phyloP scores from a whole-genome alignment of 1,140 invertebrate genomes.

The Lepidurus packardi region DNA sequence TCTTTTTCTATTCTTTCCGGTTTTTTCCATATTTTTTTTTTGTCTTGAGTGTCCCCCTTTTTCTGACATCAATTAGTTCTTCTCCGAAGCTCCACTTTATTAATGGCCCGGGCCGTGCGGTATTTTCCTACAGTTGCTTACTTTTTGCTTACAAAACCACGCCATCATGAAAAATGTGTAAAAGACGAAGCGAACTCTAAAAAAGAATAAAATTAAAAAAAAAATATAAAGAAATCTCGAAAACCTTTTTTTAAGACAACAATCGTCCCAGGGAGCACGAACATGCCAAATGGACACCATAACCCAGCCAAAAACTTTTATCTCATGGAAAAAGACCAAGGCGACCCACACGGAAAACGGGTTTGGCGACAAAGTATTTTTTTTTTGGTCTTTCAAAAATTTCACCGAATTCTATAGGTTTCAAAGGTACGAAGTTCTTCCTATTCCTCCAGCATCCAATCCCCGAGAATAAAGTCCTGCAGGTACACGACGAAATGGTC shows the following conservation, averaged over 20 bases:
- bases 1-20: not conserved
- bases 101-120: slow-evolving; percentile 2
- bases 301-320: not conserved
- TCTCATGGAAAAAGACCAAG: not conserved
- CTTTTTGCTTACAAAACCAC: not conserved
- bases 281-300: slow-evolving; percentile 9
- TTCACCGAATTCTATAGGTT: not conserved
- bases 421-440: not conserved
- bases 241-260: not conserved
- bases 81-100: slow-evolving; percentile 2
- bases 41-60: not conserved
- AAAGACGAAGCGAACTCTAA: not conserved
- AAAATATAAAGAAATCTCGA: not conserved
- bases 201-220: not conserved
- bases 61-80: slow-evolving; percentile 18
- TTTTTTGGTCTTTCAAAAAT: not conserved
- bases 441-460: not conserved
- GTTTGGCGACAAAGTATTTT: not conserved
- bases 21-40: not conserved
- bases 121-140: not conserved
- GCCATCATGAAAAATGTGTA: not conserved
- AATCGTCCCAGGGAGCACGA: not conserved
- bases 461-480: not conserved
- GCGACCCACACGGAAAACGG: not conserved
- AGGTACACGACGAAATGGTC: not conserved